Conservation (phyloP, 2,888 invertebrate genomes). For the Tenthredo notha region DNA sequence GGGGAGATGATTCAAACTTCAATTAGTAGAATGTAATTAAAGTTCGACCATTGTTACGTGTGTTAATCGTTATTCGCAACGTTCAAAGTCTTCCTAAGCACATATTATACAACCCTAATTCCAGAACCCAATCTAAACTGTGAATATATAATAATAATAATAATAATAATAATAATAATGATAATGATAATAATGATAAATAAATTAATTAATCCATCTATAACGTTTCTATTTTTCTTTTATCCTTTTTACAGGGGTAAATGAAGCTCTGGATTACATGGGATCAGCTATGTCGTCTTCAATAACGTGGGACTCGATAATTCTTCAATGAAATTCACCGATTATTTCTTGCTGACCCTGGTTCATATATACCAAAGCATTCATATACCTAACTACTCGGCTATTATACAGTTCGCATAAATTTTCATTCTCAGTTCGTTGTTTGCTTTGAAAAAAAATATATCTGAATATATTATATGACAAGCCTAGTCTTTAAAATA, state of each 20-base stretch:
- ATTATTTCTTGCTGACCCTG: not conserved
- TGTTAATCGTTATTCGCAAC: conserved; percentile 27
- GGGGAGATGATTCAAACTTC: conserved; percentile 46
- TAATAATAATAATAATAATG: not conserved
- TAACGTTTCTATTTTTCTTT: not conserved
- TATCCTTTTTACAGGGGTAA: conserved; percentile 21
- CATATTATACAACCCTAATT: not conserved
- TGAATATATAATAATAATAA: not conserved
- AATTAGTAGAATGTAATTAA: conserved; percentile 50
- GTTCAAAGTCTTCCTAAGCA: not conserved
- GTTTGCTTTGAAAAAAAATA: not conserved
- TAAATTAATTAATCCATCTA: not conserved
- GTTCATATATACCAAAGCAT: not conserved
- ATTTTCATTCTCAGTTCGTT: not conserved
- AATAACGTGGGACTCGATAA: not conserved
- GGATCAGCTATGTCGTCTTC: not conserved
- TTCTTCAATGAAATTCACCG: not conserved
- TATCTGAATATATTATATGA: not conserved
- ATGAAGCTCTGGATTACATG: not conserved
- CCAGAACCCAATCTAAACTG: not conserved
- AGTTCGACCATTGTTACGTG: conserved; percentile 43
- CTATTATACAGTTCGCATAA: not conserved
- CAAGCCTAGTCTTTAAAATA: not conserved
- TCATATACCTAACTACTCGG: not conserved
- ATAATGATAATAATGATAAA: not conserved